phyloP scores from a whole-genome alignment of 2,888 invertebrate species.

The Lymantria monacha region DNA sequence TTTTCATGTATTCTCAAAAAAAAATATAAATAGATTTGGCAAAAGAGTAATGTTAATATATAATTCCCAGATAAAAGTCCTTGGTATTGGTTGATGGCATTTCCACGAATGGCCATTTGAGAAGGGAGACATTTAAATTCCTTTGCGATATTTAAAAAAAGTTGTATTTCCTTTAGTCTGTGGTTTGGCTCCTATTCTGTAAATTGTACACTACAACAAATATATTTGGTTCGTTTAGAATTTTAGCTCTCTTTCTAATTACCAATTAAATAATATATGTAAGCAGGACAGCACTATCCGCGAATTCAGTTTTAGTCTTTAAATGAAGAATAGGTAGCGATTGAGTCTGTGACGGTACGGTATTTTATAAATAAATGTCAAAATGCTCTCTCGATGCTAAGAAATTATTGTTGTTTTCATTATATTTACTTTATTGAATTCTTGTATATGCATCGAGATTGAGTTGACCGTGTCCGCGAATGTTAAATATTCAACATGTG shows the following conservation, averaged over 20 bases:
- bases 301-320: conserved; percentile 9
- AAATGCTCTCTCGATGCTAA: conserved; percentile 77
- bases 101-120: too few relatives aligned
- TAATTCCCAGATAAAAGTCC: too few relatives aligned
- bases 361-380: conserved; percentile 47
- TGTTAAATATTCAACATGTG: conserved; percentile 16
- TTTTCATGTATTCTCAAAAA: too few relatives aligned
- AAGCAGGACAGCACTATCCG: conserved; percentile 3
- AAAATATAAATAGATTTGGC: too few relatives aligned
- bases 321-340: conserved; percentile 11
- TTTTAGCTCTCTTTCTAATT: conserved; percentile 15
- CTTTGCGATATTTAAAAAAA: too few relatives aligned
- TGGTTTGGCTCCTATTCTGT: conserved; percentile 18
- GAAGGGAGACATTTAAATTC: too few relatives aligned
- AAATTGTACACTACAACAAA: neutral
- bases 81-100: too few relatives aligned
- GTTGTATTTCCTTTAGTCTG: neutral
- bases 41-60: too few relatives aligned
- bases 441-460: conserved; percentile 55
- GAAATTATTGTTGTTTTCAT: conserved; percentile 65
- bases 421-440: conserved; percentile 42
- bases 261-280: fast-evolving
- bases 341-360: conserved; percentile 21
- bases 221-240: neutral
- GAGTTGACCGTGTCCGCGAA: conserved; percentile 52